Conservation (phyloP, 2,888 invertebrate genomes). For the Habroteleia sp. region DNA sequence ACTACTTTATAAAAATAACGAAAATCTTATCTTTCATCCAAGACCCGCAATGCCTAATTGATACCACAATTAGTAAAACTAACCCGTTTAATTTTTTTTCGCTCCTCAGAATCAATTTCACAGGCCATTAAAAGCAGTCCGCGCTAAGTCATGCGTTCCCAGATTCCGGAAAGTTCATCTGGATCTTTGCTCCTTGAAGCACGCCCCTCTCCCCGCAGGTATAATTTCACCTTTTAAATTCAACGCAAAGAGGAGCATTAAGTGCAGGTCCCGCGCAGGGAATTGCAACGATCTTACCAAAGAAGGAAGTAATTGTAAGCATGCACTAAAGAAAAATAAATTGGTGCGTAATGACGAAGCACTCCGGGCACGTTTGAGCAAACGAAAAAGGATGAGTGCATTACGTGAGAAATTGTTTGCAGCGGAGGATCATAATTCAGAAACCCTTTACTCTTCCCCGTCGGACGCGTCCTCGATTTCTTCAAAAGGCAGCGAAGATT, state of each 20-base stretch:
- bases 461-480: constrained; percentile 2
- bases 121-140: constrained; percentile 2
- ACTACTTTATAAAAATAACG: too few relatives aligned
- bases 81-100: constrained; percentile 1
- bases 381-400: constrained; percentile 3
- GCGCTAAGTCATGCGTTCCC: constrained; percentile 41
- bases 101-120: constrained; percentile 24
- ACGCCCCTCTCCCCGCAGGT: constrained; percentile 6
- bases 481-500: constrained; percentile 5
- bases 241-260: constrained; percentile 33
- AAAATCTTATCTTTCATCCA: too few relatives aligned
- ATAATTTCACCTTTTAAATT: constrained; percentile 47
- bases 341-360: constrained; percentile 25
- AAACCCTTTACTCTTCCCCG: not conserved
- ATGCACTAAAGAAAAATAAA: constrained; percentile 36
- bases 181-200: constrained; percentile 10
- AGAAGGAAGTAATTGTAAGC: constrained; percentile 41
- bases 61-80: not conserved
- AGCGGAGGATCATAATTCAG: constrained; percentile 12
- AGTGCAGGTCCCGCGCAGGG: constrained; percentile 24
- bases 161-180: constrained; percentile 28
- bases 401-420: constrained; percentile 1
- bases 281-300: constrained; percentile 34
- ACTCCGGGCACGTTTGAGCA: constrained; percentile 1
- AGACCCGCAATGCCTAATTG: too few relatives aligned